These are phyloP conservation scores for Agrotis exclamationis DNA, from an alignment of 2,888 invertebrate genomes.

Conservation along the genomic window DNA sequence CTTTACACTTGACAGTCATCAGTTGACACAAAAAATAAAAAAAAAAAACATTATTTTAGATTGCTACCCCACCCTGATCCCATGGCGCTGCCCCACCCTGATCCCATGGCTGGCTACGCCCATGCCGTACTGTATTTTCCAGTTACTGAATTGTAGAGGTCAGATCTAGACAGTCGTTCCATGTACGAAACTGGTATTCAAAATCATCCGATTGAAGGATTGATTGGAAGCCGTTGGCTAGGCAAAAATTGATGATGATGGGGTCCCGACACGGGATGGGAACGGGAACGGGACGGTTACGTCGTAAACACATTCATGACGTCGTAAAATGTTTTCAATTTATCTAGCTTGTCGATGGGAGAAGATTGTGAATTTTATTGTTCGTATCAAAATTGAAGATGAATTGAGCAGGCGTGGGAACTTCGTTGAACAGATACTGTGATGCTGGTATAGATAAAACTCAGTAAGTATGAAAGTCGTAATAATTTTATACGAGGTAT, in stretches of 20 bases:
- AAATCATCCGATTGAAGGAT: too few species aligned
- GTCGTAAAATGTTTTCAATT: slow-evolving; percentile 42
- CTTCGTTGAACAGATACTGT: background rate
- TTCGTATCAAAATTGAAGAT: slow-evolving; percentile 25
- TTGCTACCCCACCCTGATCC: too few species aligned
- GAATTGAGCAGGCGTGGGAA: slow-evolving; percentile 28
- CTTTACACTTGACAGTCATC: too few species aligned
- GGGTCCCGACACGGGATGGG: slow-evolving; percentile 12
- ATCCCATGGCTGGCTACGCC: too few species aligned
- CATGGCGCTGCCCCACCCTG: too few species aligned
- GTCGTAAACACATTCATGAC: slow-evolving; percentile 40
- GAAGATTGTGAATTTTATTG: slow-evolving; percentile 40
- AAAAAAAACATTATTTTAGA: too few species aligned
- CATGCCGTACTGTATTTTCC: too few species aligned
- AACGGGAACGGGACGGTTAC: slow-evolving; percentile 8
- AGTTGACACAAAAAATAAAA: too few species aligned
- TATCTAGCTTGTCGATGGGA: slow-evolving; percentile 24
- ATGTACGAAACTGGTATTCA: too few species aligned
- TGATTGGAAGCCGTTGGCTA: background rate
- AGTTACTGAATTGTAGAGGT: too few species aligned
- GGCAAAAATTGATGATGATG: background rate
- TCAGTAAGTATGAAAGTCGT: background rate
- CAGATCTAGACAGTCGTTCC: too few species aligned
- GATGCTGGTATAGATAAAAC: background rate
- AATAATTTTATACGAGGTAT: background rate